These are phyloP conservation scores for Pantherophis guttatus DNA, from an alignment of 2,113 vertebrate species.

Conservation along the genomic window DNA sequence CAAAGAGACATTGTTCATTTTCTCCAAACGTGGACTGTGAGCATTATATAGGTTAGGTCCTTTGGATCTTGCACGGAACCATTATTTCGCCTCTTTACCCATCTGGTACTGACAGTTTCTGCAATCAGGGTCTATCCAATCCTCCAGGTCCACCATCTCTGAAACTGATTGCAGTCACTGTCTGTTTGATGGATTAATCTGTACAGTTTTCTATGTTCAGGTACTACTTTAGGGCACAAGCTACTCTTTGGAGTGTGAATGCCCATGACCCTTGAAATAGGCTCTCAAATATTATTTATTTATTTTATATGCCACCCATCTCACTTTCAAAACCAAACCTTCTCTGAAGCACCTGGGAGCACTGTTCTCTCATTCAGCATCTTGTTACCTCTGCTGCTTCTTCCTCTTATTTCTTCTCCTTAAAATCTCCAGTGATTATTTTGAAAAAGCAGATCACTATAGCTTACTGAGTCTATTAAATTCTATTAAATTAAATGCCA, in stretches of 20 bases:
- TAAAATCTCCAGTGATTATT: background rate
- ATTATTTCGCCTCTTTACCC: slow-evolving; percentile 43
- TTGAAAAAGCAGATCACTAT: background rate
- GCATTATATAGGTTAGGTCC: background rate
- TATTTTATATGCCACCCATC: background rate
- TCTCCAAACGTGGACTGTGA: background rate
- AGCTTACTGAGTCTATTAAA: background rate
- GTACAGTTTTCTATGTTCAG: slow-evolving; percentile 78
- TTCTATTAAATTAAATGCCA: background rate
- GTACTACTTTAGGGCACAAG: slow-evolving; percentile 65
- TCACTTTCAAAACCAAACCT: background rate
- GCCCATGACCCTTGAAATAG: slow-evolving; percentile 79
- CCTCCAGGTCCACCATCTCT: slow-evolving; percentile 90
- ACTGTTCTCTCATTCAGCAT: background rate
- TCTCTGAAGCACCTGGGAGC: slow-evolving; percentile 19
- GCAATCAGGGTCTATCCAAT: slow-evolving; percentile 91
- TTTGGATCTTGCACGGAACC: rapidly evolving
- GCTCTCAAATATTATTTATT: slow-evolving; percentile 27
- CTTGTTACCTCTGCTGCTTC: background rate
- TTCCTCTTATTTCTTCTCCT: background rate
- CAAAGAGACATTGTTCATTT: background rate
- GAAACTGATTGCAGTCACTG: slow-evolving; percentile 86
- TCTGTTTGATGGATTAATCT: slow-evolving; percentile 93
- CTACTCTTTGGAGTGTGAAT: slow-evolving; percentile 75
- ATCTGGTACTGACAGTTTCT: slow-evolving; percentile 90